Base-by-base conservation (phyloP, 2,113 vertebrate genomes). In the Indicator maculatus region DNA sequence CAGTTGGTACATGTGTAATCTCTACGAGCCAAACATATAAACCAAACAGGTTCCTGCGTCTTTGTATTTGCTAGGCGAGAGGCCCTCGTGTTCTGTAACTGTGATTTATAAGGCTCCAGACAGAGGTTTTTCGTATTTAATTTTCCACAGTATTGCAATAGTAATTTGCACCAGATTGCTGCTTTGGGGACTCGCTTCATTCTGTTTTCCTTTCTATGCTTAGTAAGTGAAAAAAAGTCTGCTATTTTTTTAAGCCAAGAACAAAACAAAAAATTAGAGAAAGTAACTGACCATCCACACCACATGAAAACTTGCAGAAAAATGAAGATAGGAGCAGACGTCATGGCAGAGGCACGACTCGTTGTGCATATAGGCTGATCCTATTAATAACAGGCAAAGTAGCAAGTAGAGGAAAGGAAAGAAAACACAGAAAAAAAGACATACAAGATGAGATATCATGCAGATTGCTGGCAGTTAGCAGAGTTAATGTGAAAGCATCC, bases 281-380 rank as follows among this genome's bases (percentile, higher is more conserved):
- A 98, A 98, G 98, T 96, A 98, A 99, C 98, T 99, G 98, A 99
- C 98, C 98, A 99, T 98, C 98, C 98, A 98, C 97, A 99, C 98
- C 98, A 99, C 98, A 99, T 98, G 98, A 99, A 98, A 98, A 99
- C 98, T 97, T 98, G 98, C 98, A 99, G 98, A 98, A 98, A 99
- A 98, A 98, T 99, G 97, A 98, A 96, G 97, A 98, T 93, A 96
- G 98, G 97, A 97, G 97, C 84, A 26, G 98, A 97, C 97, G 77
- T 98, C 98, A 98, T 96, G 94, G 98, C 83, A 96, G 97, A 98
- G 97, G 98, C 98, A 98, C 91, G 96, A 98, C 98, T 99, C 97
- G 98, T 97, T 96, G 98, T 98, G 96, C 99, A 99, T 97, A 98
- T 96, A 97, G 98, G 98, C 97, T 98, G 98, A 97, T 99, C 98